Conservation (phyloP, 2,797 vertebrate species). For the Sparus aurata region DNA sequence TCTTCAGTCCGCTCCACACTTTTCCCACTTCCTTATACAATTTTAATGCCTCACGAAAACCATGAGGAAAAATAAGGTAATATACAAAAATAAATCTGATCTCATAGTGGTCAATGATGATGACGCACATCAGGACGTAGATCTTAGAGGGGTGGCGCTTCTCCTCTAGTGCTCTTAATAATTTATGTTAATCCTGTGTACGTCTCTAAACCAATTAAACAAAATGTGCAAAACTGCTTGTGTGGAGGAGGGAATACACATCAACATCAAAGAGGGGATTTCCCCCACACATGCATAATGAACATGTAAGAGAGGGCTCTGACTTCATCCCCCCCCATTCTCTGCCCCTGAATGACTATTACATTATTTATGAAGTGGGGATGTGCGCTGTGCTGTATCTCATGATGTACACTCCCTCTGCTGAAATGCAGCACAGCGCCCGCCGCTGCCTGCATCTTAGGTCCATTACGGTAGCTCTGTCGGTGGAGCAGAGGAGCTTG, state of each 20-base stretch:
- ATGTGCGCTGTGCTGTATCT: constrained; percentile 21
- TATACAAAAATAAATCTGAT: not conserved
- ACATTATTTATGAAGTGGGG: constrained; percentile 65
- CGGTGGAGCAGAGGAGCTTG: constrained; percentile 61
- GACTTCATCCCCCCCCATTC: not conserved
- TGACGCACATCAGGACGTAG: not conserved
- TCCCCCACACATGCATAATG: constrained; percentile 12
- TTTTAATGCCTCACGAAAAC: constrained; percentile 16
- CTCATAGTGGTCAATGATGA: not conserved
- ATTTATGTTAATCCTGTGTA: constrained; percentile 36
- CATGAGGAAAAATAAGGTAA: not conserved
- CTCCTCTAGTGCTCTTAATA: constrained; percentile 24
- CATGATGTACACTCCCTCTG: constrained; percentile 38
- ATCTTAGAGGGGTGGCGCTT: not conserved
- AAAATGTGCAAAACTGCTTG: constrained; percentile 11
- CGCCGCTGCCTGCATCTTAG: constrained; percentile 55
- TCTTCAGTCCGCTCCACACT: too few relatives aligned
- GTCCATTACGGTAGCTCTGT: constrained; percentile 74
- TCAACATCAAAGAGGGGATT: constrained; percentile 19
- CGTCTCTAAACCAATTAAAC: constrained; percentile 20
- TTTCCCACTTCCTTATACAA: constrained; percentile 7
- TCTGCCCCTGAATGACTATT: constrained; percentile 41
- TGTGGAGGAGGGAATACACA: not conserved
- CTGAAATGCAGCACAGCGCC: constrained; percentile 46
- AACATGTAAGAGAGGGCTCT: not conserved